Evolutionary conservation across 2,888 invertebrate species (phyloP), one percentile per base, ranked within the genome.

Genomic region (Leptopilina myrica): DNA sequence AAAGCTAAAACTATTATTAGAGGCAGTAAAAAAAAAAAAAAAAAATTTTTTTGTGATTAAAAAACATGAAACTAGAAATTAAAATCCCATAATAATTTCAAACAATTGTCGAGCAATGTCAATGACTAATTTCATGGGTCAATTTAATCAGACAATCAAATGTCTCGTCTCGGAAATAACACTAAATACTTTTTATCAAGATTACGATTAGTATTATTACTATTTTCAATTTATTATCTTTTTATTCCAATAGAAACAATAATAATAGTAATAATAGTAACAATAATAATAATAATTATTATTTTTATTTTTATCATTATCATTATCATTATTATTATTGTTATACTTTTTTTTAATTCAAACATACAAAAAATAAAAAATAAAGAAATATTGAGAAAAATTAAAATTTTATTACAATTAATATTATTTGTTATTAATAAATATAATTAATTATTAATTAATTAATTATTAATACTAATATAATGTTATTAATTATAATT

Each of bases 111-210:
- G 40, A n/a, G 83, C 82, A 76, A 81, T 87, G 86, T 86, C 84
- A 83, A 86, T 86, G 81, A 85, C 76, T 82, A 83, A 85, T 81
- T 85, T 79, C 79, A 83, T 80, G 79, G 85, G 81, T 85, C 86
- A 86, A 87, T 86, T 84, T 82, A 77, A 66, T 77, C 26, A 26
- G 56, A 46, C 67, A 76, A 65, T 56, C 75, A 67, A 26, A 49
- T 46, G 69, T 43, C 49, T 26, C 20, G 40, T n/a, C 33, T 33
- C 64, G 4, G 53, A 53, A 76, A 8, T 56, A 59, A 20, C 56
- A 79, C 56, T 59, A 56, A 73, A 73, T 73, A 73, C 15, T 81
- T 80, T 78, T 81, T 49, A 79, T 80, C 66, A 67, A 46, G 53
- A 66, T 73, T 80, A 82, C 78, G 79, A 33, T 33, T 33, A 33